Evolutionary conservation across 2,113 vertebrate species (phyloP).

Genomic region (Arenaria interpres): DNA sequence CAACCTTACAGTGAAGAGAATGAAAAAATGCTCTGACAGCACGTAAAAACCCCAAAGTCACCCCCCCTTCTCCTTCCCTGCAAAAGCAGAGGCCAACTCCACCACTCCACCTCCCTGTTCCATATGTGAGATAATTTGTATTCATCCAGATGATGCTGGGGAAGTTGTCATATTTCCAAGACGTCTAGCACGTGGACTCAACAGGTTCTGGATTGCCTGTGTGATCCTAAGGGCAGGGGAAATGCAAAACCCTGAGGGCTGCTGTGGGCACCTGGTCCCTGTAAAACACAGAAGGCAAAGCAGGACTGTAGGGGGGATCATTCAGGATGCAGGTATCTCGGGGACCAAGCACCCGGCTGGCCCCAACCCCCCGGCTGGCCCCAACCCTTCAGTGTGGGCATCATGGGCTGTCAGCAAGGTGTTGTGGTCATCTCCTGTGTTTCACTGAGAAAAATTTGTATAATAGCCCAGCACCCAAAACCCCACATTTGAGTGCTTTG

Average conservation of each 20-base stretch:
- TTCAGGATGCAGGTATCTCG: neutral
- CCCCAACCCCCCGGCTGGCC: neutral
- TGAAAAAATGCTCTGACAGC: neutral
- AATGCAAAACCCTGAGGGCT: accelerated
- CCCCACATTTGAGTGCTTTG: neutral
- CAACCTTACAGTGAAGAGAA: neutral
- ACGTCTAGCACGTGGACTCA: neutral
- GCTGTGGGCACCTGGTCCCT: neutral
- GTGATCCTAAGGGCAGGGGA: neutral
- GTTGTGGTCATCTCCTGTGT: neutral
- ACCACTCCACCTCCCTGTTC: neutral
- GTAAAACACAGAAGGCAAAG: neutral
- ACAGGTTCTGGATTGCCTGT: neutral
- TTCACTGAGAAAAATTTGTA: neutral
- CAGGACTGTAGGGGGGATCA: neutral
- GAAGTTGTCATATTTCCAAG: neutral
- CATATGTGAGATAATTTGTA: neutral
- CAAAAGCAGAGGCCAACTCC: neutral
- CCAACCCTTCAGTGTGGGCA: accelerated
- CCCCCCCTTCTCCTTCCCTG: accelerated
- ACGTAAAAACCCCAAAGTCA: neutral
- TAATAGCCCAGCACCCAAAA: neutral
- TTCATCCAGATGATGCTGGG: neutral
- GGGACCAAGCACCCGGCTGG: neutral
- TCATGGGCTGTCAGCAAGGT: neutral